Evolutionary conservation across 2,888 invertebrate species (phyloP).

Genomic region (Drosophila parthenogenetica): DNA sequence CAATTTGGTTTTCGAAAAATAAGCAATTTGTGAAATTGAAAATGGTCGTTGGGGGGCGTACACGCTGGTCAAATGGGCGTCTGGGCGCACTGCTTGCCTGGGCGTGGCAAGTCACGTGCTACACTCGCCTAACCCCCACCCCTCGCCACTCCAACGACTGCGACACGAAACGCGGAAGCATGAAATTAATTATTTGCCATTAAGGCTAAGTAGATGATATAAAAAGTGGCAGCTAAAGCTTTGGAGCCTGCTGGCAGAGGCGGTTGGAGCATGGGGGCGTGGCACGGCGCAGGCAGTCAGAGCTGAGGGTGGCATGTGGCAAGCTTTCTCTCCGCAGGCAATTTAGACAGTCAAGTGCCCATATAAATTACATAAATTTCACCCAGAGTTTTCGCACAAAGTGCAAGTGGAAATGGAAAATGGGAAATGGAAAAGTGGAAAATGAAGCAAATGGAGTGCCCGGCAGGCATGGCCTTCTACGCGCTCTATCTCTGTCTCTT

Average conservation of each 20-base stretch:
- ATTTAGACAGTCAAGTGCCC: constrained; percentile 86
- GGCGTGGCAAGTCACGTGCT: constrained; percentile 39
- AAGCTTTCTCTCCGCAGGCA: constrained; percentile 82
- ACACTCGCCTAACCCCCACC: not conserved
- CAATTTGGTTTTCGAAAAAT: constrained; percentile 79
- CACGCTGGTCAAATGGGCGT: constrained; percentile 7
- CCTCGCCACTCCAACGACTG: not conserved
- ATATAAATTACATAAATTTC: constrained; percentile 85
- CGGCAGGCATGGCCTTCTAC: constrained; percentile 13
- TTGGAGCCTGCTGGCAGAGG: not conserved
- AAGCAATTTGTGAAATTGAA: constrained; percentile 82
- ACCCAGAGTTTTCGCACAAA: constrained; percentile 63
- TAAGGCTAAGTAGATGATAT: constrained; percentile 85
- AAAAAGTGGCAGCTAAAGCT: constrained; percentile 77
- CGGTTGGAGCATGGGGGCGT: not conserved
- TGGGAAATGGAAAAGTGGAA: constrained; percentile 11
- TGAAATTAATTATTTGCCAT: constrained; percentile 86
- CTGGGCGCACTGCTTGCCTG: constrained; percentile 17
- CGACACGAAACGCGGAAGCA: constrained; percentile 82
- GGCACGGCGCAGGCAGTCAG: not conserved
- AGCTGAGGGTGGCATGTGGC: not conserved
- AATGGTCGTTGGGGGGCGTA: constrained; percentile 64
- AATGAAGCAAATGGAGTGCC: constrained; percentile 27
- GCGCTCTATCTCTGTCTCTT: not conserved
- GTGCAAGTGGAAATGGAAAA: constrained; percentile 39